phyloP scores from a whole-genome alignment of 2,888 invertebrate genomes.

The Hecatera dysodea region DNA sequence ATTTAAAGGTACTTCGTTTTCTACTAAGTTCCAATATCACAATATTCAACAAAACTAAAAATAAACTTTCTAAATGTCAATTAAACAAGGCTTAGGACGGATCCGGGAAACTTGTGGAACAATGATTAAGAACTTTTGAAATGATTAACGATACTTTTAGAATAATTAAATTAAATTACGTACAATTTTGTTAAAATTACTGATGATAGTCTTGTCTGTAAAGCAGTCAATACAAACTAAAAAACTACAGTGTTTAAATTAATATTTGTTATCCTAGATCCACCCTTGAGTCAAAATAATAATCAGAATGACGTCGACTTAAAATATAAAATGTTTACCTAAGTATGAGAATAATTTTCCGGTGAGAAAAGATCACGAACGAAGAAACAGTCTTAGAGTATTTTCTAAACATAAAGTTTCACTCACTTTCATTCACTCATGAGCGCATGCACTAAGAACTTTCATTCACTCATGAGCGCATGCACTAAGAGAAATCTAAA shows the following conservation, averaged over 20 bases:
- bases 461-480: no score
- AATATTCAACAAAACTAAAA: constrained; percentile 35
- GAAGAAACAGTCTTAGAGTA: not conserved
- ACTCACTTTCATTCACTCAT: no score
- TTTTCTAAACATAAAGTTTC: no score
- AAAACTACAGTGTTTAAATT: not conserved
- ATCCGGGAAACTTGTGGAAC: not conserved
- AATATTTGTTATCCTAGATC: not conserved
- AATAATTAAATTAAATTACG: not conserved
- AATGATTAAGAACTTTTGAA: not conserved
- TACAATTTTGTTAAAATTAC: not conserved
- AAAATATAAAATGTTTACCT: not conserved
- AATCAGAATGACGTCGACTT: constrained; percentile 17
- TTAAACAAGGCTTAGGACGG: not conserved
- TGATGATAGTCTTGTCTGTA: not conserved
- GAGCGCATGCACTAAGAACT: no score
- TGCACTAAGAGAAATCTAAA: not conserved
- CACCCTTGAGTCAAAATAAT: constrained; percentile 1
- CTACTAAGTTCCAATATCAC: constrained; percentile 29
- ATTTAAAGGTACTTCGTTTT: not conserved
- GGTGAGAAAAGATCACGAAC: not conserved
- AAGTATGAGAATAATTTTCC: not conserved
- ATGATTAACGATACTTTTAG: not conserved
- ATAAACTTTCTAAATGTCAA: constrained; percentile 21
- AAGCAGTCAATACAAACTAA: not conserved